Evolutionary conservation across 37 sponge, comb jelly and placozoan species (phyloP), one percentile per base, ranked within the genome.

Genomic region (Geodia barretti): DNA sequence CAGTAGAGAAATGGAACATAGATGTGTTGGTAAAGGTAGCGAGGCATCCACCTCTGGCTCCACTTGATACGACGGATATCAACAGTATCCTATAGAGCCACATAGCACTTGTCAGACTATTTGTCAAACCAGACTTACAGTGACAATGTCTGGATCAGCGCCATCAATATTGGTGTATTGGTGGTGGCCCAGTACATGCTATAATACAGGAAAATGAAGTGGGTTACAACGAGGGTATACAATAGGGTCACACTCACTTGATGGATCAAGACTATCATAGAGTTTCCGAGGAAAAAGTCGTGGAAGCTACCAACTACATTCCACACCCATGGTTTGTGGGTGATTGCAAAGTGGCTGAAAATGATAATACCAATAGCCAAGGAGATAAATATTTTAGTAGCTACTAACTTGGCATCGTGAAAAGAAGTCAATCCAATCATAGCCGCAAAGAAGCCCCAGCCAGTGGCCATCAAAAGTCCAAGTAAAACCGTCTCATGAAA

Each of bases 321-420:
- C 97, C 97, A 97, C 70, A 97, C 96, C 95, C 97, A 94, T 9
- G 97, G 97, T 79, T 95, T 95, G 72, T 94, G 92, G 24, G 97
- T 94, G 72, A 97, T 62, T 21, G 97, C 87, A 92, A 94, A 97
- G 72, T 97, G 97, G 62, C 96, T 95, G 60, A 35, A 84, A 24
- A 37, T 11, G 66, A 17, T 7, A 47, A 17, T n/a, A n/a, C n/a
- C n/a, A n/a, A n/a, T n/a, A n/a, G n/a, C n/a, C n/a, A 47, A 14
- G 14, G 54, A 47, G 54, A 4, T 21, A 8, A 4, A 42, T 17
- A 37, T 20, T 25, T 34, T 2, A 9, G 19, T 19, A 11, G 21
- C 36, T 28, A 1, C 60, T 2, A 42, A 95, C 96, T 94, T 95
- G 42, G 96, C 75, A 69, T 97, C 97, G 63, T 97, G 97, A 17